Evolutionary conservation across 2,797 vertebrate genomes (phyloP).

Genomic region (Phrynocephalus vlangalii): DNA sequence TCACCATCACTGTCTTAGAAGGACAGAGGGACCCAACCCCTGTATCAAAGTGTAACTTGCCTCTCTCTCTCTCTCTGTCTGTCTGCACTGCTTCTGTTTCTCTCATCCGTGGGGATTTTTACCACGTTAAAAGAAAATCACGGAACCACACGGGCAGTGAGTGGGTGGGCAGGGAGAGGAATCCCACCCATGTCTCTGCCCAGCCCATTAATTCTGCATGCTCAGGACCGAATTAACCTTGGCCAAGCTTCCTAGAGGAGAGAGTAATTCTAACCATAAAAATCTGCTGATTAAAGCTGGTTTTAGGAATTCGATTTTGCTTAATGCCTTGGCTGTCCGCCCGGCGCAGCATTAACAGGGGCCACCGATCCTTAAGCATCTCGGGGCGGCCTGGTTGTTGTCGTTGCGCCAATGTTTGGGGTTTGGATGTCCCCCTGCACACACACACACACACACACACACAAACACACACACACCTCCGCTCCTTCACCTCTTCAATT

Average conservation of each 20-base stretch:
- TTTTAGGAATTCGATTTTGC: slow-evolving; percentile 99
- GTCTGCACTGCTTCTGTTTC: neutral
- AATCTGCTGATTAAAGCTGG: slow-evolving; percentile 99
- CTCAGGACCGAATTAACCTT: slow-evolving; percentile 96
- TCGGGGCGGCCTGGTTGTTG: neutral
- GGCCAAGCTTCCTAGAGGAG: slow-evolving; percentile 90
- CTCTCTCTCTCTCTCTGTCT: too few relatives aligned
- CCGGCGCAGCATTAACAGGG: slow-evolving; percentile 91
- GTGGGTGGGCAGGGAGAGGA: neutral
- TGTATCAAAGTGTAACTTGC: too few relatives aligned
- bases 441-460: too few relatives aligned
- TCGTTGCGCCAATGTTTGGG: too few relatives aligned
- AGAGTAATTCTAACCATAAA: slow-evolving; percentile 99
- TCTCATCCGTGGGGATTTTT: slow-evolving; percentile 28
- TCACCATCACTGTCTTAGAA: too few relatives aligned
- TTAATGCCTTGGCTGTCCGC: slow-evolving; percentile 96
- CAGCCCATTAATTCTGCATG: slow-evolving; percentile 86
- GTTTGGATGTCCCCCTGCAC: too few relatives aligned
- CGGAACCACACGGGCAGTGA: slow-evolving; percentile 36
- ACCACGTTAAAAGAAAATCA: slow-evolving; percentile 71
- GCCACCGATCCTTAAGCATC: slow-evolving; percentile 84
- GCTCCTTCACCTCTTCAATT: slow-evolving; percentile 65
- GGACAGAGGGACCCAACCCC: too few relatives aligned
- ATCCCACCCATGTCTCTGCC: slow-evolving; percentile 65
- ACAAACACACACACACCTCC: too few relatives aligned